Base-by-base conservation (phyloP, 2,113 vertebrate genomes). In the Copsychus sechellarum region DNA sequence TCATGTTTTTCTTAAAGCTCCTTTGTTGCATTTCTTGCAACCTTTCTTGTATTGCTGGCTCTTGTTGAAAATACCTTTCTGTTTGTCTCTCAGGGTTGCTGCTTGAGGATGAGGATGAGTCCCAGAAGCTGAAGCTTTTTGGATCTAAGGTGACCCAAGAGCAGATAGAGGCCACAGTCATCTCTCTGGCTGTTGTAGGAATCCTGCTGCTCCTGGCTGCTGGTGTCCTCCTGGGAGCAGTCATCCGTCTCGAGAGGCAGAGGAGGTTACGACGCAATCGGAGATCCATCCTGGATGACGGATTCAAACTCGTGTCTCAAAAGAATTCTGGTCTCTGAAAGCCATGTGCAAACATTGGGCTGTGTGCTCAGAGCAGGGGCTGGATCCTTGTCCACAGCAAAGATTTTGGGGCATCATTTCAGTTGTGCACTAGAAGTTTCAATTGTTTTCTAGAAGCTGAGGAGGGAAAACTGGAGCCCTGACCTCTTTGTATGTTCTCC, bases 261-360 rank as follows among this genome's bases (percentile, higher is more conserved):
- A 97, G 67, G 92, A 93, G 25, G 47, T 47, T 98, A 21, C 94
- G 98, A 8, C 97, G 97, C 65, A 98, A 98, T 76, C 95, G 97
- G 40, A 96, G 98, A 65, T 98, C 98, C 48, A 98, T 98, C 47
- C 91, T 98, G 90, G 98, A 98, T 72, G 98, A 98, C 0, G 97
- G 97, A 51, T 98, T 98, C 97, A 98, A 98, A 47, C 97, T 98
- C 79, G 50, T 98, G 73, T 95, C 97, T 81, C 70, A 96, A 43
- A 96, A 95, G 62, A 96, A 90, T 56, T 29, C 92, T 8, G 94
- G 43, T 54, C 50, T 97, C 29, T 98, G 93, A 95, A 56, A 93
- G 31, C 36, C 51, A 18, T 2, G 14, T 36, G 7, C 10, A 20
- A 40, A 58, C 45, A 50, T 4, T 11, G 4, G 50, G 64, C 76